phyloP scores from a whole-genome alignment of 2,888 invertebrate species.

The Phortica magna region DNA sequence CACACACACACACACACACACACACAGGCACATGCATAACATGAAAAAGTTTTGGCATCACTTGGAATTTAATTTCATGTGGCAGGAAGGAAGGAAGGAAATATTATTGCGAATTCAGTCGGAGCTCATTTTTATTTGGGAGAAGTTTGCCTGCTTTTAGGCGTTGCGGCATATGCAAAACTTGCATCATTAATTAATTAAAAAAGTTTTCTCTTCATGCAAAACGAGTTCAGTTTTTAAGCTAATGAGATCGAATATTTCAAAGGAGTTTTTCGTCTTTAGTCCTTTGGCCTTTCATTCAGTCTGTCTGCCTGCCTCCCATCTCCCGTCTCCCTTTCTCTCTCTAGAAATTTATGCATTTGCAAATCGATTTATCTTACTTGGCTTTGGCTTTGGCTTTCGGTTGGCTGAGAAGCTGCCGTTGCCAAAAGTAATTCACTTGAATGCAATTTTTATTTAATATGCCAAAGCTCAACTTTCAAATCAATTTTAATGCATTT shows the following conservation, averaged over 20 bases:
- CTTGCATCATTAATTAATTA: constrained; percentile 60
- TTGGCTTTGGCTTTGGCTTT: not conserved
- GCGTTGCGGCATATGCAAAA: constrained; percentile 39
- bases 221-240: too few relatives aligned
- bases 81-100: constrained; percentile 22
- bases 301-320: not conserved
- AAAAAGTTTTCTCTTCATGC: constrained; percentile 11
- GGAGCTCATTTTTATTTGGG: not conserved
- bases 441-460: constrained; percentile 51
- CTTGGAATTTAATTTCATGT: constrained; percentile 1
- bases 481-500: constrained; percentile 66
- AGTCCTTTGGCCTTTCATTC: not conserved
- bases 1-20: too few relatives aligned
- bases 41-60: not conserved
- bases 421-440: constrained; percentile 34
- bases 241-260: too few relatives aligned
- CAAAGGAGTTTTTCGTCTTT: too few relatives aligned
- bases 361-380: not conserved
- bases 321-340: not conserved
- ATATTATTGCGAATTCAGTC: constrained; percentile 37
- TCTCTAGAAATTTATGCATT: not conserved
- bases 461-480: constrained; percentile 59
- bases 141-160: not conserved
- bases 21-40: not conserved
- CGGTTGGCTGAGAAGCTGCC: not conserved